Conservation (phyloP, 1,140 invertebrate genomes). For the Amyelois transitella region DNA sequence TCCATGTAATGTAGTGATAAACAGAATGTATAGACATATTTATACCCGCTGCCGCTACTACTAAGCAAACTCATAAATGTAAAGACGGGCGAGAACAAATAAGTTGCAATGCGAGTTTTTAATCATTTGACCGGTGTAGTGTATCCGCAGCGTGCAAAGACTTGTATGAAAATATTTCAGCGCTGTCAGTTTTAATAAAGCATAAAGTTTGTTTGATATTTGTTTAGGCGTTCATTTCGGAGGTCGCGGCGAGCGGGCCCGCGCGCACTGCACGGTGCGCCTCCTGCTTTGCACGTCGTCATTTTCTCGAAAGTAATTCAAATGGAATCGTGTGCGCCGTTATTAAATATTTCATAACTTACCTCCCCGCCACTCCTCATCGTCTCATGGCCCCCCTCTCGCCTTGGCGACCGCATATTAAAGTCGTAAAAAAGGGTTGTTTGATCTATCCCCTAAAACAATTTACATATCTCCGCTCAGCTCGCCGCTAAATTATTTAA, state of each 20-base stretch:
- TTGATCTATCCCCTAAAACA: conserved; percentile 76
- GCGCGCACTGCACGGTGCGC: conserved; percentile 29
- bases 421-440: conserved; percentile 76
- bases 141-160: neutral
- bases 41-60: no score
- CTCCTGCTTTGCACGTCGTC: conserved; percentile 55
- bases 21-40: no score
- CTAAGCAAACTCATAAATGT: no score
- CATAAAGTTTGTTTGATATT: conserved; percentile 37
- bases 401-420: conserved; percentile 68
- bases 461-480: conserved; percentile 74
- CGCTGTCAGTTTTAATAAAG: conserved; percentile 34
- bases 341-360: conserved; percentile 75
- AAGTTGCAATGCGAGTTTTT: neutral
- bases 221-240: conserved; percentile 34
- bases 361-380: conserved; percentile 34
- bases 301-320: conserved; percentile 74
- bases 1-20: no score
- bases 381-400: conserved; percentile 34
- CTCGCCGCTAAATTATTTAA: conserved; percentile 75
- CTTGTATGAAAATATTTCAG: conserved; percentile 17
- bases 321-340: conserved; percentile 74
- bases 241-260: conserved; percentile 11
- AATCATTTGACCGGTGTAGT: neutral
- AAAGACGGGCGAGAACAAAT: no score